Evolutionary conservation across 2,888 invertebrate species (phyloP).

Genomic region (Apodemia mormo): DNA sequence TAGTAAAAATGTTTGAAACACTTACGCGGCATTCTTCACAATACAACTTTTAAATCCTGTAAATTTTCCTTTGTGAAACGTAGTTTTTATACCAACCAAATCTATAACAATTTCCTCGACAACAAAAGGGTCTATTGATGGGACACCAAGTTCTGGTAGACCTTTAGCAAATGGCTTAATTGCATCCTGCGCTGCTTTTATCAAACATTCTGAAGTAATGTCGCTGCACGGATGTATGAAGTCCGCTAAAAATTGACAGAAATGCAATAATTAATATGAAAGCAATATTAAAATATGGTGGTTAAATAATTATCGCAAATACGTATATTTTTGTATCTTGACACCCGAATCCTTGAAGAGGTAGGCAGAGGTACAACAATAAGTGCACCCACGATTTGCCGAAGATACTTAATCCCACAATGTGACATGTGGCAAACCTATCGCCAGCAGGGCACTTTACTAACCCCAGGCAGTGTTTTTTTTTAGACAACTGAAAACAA

Average conservation of each 20-base stretch:
- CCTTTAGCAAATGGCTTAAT: constrained; percentile 49
- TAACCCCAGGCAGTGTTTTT: no score
- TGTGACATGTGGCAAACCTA: no score
- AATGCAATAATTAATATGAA: no score
- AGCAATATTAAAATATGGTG: no score
- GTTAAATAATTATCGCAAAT: no score
- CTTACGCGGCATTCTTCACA: constrained; percentile 54
- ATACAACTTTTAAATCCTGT: constrained; percentile 53
- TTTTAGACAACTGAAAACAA: no score
- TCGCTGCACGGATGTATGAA: constrained; percentile 47
- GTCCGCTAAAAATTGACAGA: constrained; percentile 37
- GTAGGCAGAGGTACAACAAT: no score
- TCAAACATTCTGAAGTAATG: constrained; percentile 48
- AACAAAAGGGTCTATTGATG: constrained; percentile 51
- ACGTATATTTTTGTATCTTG: no score
- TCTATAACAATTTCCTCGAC: constrained; percentile 48
- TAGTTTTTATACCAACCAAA: constrained; percentile 49
- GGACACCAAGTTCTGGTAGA: constrained; percentile 48
- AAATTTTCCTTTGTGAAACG: constrained; percentile 47
- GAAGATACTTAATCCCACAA: no score
- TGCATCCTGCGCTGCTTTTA: constrained; percentile 45
- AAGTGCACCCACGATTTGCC: no score
- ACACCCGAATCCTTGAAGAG: no score
- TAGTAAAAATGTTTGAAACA: constrained; percentile 1
- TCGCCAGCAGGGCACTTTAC: no score